Base-by-base conservation (phyloP, 2,797 vertebrate species). In the Danio aesculapii region DNA sequence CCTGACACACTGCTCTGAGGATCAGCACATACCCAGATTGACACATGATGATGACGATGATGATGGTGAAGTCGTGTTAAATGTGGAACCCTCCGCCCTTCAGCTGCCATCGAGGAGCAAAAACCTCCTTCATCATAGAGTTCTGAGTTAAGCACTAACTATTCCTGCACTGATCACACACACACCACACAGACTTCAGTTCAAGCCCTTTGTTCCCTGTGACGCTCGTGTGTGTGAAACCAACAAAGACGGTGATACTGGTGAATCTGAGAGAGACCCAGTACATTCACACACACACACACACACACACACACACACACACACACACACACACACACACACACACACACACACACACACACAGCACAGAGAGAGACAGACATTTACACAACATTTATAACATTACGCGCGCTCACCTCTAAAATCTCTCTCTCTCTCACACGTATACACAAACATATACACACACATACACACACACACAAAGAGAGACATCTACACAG, bases 11-110 rank as follows among this genome's bases (percentile, higher is more conserved):
- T 6, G 70, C 52, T 73, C 11, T 17, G 10, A 47, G 3, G 5
- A 62, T 46, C 49, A 46, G 19, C 72, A 90, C 94, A 94, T 94
- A 94, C 94, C 94, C 93, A 94, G 77, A 94, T 79, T 67, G 92
- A 94, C 39, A 87, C 87, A 86, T 90, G 91, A 71, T 92, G 58
- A 17, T 4, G 7, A 61, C 50, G 72, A 16, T 14, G 86, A 16
- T 14, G 86, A 44, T 4, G 53, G 19, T 14, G 71, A 75, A n/a
- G 73, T 68, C 82, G 86, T 83, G 79, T 81, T 85, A 84, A 58
- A 17, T 83, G 81, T 81, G 57, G 85, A 61, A 88, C 83, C 81
- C 86, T 87, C 75, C 89, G 88, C 87, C 87, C 85, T 86, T 83
- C 77, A 66, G 89, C 89, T 41, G 90, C 91, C 93, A 95, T 93